Base-by-base conservation (phyloP, 1,140 invertebrate species). In the Drosophila lacertosa region DNA sequence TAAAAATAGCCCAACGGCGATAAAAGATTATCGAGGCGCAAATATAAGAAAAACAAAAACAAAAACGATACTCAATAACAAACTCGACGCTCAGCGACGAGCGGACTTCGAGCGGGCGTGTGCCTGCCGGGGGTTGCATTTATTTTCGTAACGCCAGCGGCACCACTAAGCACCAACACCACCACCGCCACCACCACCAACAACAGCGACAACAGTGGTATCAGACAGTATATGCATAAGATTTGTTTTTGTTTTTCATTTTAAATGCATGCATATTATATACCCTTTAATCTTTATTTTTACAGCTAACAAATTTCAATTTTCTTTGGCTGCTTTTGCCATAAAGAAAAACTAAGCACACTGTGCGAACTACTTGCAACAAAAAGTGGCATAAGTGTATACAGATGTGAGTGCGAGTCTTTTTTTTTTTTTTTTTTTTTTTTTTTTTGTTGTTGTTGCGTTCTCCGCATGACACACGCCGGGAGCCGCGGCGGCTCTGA, bases 121-220 rank as follows among this genome's bases (percentile, higher is more conserved):
- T 45, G 68, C 39, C 42, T 48, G 20, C 24, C 39, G 54, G 75
- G 79, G 79, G 79, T 79, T 79, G 79, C 66, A 66, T 58, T 79
- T 83, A 71, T 79, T 75, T 72, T 72, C 18, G 22, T 70, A 45
- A 15, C 22, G 40, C 20, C 29, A 24, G 15, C 29, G 13, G n/a
- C 53, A 51, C 53, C 18, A 59, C 42, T 35, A 10, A 3, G 51
- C 40, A n/a, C 51, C 33, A 62, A 44, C 67, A 53, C 22, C 48
- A 48, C 18, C 32, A 40, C 26, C 16, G 40, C 53, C 42, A 55
- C 39, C 73, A 62, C 47, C 37, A 63, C 51, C 67, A 58, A 18
- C 50, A 48, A 20, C 37, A 50, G 33, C 22, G 45, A 13, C 53
- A 63, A 63, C 54, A 53, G 65, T 78, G 40, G 40, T n/a, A n/a